Evolutionary conservation across 2,797 vertebrate genomes (phyloP), one percentile per base, ranked within the genome.

Genomic region (Sebastes cheni): DNA sequence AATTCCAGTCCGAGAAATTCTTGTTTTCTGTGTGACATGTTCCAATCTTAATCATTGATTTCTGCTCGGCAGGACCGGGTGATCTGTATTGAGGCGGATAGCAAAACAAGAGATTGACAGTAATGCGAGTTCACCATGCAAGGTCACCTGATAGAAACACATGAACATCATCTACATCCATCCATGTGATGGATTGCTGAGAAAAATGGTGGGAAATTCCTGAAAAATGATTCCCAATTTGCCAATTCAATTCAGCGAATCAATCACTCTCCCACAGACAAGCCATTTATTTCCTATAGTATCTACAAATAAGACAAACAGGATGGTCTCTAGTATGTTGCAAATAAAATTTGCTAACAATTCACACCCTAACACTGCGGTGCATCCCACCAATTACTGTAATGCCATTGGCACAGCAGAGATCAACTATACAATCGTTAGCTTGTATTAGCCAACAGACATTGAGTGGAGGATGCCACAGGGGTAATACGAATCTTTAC

Each of bases 391-490:
- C 84, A 92, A 89, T 92, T 88, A 92, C 80, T 81, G 76, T 74
- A 68, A 79, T 76, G 70, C 83, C 84, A 87, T 11, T 72, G 75
- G 85, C 76, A 59, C 67, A 54, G 85, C 70, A 74, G 87, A 71
- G 77, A 85, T 90, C 77, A 88, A 68, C 72, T 70, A 39, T 70
- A 52, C 76, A 72, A 87, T 86, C 77, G 66, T 92, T 91, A 90
- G 64, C 66, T 83, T 80, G 55, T 59, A 90, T 93, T 90, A 90
- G 82, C 72, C 65, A 50, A 60, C 82, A 89, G 88, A 90, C 87
- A 86, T 56, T 88, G 85, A 91, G 79, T 74, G 66, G 75, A 82
- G 42, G 78, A 75, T 86, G 76, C 85, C 82, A 77, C 69, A 59
- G 86, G 83, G 79, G 70, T 64, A 71, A 79, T 70, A 78, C 79